Conservation (phyloP, 2,797 vertebrate genomes). For the Acanthis flammea region DNA sequence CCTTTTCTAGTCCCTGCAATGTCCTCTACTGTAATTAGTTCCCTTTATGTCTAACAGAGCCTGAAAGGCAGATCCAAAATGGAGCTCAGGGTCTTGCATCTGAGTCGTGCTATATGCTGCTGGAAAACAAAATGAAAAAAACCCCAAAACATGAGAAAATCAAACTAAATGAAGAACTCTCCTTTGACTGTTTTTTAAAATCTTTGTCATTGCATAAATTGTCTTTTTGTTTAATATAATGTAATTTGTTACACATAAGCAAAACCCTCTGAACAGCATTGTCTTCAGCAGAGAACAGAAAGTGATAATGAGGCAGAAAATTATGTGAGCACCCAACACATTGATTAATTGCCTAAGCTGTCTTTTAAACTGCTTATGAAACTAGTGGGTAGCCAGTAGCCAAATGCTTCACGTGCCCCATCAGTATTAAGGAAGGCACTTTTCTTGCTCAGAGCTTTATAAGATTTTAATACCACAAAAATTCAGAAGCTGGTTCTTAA, state of each 20-base stretch:
- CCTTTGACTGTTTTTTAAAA: conserved; percentile 20
- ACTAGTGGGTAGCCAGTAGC: neutral
- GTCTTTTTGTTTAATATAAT: conserved; percentile 47
- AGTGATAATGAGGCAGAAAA: conserved; percentile 40
- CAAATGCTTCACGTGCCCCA: neutral
- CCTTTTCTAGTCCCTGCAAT: conserved; percentile 3
- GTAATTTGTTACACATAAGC: conserved; percentile 47
- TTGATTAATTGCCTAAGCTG: neutral
- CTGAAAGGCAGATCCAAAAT: conserved; percentile 34
- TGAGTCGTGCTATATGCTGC: neutral
- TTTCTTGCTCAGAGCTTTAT: neutral
- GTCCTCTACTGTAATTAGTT: conserved; percentile 48
- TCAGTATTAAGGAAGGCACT: neutral
- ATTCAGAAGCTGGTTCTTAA: neutral
- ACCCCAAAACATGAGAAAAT: neutral
- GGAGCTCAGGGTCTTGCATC: neutral
- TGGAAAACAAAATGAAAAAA: neutral
- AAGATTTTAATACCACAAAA: neutral
- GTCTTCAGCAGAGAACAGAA: neutral
- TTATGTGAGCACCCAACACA: neutral
- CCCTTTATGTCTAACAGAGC: neutral
- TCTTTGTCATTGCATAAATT: conserved; percentile 14
- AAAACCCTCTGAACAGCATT: conserved; percentile 20
- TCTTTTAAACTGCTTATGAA: neutral
- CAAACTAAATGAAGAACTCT: neutral